Conservation (phyloP, 2,888 invertebrate species). For the Celastrina argiolus region DNA sequence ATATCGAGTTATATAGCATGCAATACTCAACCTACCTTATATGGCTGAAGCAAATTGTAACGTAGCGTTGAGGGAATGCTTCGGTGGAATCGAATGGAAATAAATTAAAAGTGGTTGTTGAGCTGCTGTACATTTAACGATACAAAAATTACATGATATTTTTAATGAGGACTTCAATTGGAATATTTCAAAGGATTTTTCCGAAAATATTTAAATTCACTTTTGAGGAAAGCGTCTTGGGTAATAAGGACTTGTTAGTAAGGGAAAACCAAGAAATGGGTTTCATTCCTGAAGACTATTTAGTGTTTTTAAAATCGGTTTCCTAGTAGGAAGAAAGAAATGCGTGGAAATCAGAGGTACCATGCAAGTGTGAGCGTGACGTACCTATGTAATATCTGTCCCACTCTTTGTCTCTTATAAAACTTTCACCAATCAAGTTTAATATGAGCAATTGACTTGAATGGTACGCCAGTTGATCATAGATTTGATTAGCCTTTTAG, state of each 20-base stretch:
- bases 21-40: background rate
- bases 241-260: background rate
- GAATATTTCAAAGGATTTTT: background rate
- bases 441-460: no score
- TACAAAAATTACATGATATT: conserved; percentile 10
- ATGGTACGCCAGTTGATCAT: no score
- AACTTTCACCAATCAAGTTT: no score
- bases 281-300: no score
- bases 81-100: conserved; percentile 12
- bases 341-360: no score
- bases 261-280: background rate
- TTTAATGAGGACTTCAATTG: conserved; percentile 16
- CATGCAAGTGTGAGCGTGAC: no score
- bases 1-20: background rate
- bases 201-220: conserved; percentile 6
- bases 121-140: conserved; percentile 5
- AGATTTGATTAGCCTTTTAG: no score
- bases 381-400: no score
- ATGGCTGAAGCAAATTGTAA: conserved; percentile 7
- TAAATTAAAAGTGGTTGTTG: conserved; percentile 18
- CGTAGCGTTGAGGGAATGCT: conserved; percentile 20
- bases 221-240: background rate
- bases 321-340: no score
- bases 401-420: no score
- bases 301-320: no score